Base-by-base conservation (phyloP, 2,888 invertebrate species). In the Calephelis perditalis region DNA sequence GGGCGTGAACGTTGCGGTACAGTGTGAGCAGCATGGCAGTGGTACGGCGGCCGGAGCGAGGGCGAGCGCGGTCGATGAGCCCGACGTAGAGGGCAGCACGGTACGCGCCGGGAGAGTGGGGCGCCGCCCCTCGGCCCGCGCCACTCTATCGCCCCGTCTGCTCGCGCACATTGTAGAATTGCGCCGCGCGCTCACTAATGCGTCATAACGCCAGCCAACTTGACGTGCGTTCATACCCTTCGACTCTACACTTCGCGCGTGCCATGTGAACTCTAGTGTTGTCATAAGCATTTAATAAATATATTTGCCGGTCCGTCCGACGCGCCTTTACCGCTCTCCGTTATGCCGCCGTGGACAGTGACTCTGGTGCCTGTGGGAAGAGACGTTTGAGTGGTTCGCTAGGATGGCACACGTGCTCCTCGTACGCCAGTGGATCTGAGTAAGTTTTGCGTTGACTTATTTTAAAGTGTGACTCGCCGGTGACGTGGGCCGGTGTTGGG, bases 101-200 rank as follows among this genome's bases (percentile, higher is more conserved):
- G 81, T 81, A 76, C 71, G 71, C 69, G 59, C 63, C 70, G 78
- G 81, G 80, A 79, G 61, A 79, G 78, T 76, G 78, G 74, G 75
- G 73, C 70, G 65, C 67, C 70, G 79, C 66, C 72, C 66, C 69
- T 63, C 67, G 60, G 58, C 68, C 78, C 81, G 69, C 74, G 72
- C 73, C 74, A 71, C 71, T 75, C 62, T 61, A 65, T 73, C 75
- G 70, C 80, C 78, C 79, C 81, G 79, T 70, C 75, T 79, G 81
- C 81, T 77, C 79, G 86, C 86, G 86, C 85, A 84, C 79, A 78
- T 77, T 69, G 81, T 78, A 74, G 75, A 73, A 74, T 79, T 84
- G 84, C 79, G 84, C 83, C 86, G 87, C 87, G 87, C 89, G 88
- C 79, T 89, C 89, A 89, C 86, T 87, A 88, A 88, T 88, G 89